Conservation (phyloP, 2,888 invertebrate species). For the Lasioglossum calceatum region DNA sequence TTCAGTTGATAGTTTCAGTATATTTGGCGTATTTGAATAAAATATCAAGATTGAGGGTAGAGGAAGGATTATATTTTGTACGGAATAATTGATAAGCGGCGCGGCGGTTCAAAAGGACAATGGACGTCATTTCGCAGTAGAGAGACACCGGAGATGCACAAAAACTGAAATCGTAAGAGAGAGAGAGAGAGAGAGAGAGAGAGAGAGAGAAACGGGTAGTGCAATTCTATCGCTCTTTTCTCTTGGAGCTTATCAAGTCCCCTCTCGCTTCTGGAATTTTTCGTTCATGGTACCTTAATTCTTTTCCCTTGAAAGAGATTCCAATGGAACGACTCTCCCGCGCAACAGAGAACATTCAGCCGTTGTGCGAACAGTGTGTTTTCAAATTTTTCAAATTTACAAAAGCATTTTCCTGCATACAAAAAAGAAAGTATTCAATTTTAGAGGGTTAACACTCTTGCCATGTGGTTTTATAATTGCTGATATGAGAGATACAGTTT, state of each 20-base stretch:
- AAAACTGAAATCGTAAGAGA: slow-evolving; percentile 33
- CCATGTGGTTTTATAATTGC: too few relatives aligned
- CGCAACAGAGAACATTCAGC: slow-evolving; percentile 7
- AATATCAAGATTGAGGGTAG: neutral
- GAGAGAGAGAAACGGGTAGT: neutral
- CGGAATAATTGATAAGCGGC: slow-evolving; percentile 15
- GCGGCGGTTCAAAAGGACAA: slow-evolving; percentile 20
- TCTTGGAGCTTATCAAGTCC: slow-evolving; percentile 25
- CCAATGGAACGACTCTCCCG: slow-evolving; percentile 19
- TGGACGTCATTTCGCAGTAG: neutral
- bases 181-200: neutral
- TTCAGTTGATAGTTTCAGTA: neutral
- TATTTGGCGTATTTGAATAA: neutral
- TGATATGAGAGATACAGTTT: too few relatives aligned
- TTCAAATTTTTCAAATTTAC: neutral
- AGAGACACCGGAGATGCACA: slow-evolving; percentile 5
- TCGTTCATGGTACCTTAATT: slow-evolving; percentile 34
- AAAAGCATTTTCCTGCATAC: too few relatives aligned
- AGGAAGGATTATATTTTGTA: neutral
- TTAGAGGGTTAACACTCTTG: too few relatives aligned
- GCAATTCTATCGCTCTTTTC: slow-evolving; percentile 21
- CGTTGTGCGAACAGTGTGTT: neutral
- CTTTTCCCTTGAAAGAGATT: slow-evolving; percentile 30
- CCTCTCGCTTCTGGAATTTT: slow-evolving; percentile 28
- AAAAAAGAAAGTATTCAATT: too few relatives aligned